Base-by-base conservation (phyloP, 2,888 invertebrate species). In the Pelosia muscerda region DNA sequence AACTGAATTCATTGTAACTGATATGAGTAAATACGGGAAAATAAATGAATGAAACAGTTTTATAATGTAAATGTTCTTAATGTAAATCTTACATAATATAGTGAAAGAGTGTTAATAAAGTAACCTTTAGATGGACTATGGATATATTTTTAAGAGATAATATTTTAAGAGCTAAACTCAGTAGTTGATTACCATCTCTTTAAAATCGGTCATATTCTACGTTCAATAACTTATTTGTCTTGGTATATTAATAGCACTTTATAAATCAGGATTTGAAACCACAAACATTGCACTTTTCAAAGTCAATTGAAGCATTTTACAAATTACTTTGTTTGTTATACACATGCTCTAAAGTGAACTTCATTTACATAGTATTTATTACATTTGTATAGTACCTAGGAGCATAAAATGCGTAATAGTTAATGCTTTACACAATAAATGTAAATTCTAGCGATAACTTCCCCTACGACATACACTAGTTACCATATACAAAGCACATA, bases 11-110 rank as follows among this genome's bases (percentile, higher is more conserved):
- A 61, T 61, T 6, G 1, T 57, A 49, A 38, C 23, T 59, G 25
- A 23, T 34, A 25, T 25, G 5, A 61, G 25, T 26, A 25, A 26
- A 15, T 38, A 19, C 23, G 59, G 26, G 26, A 26, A 26, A 11
- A 26, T 23, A n/a, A 42, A 42, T 42, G 68, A 75, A 67, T 64
- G 72, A 60, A 75, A 76, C 74, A 65, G n/a, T 49, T n/a, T 49
- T 49, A 49, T 49, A 49, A 49, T n/a, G 49, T n/a, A 49, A n/a
- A 49, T n/a, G 2, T 49, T n/a, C n/a, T n/a, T 49, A 49, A n/a
- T n/a, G 49, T 49, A n/a, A n/a, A 49, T n/a, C 49, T 69, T 76
- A 82, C 84, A 81, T 81, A 81, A 78, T 73, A 75, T 73, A 23
- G 23, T 49, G 66, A 54, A 64, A 71, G 67, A 76, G 60, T 58